Percentiles rank a stretch among this genome's conserved stretches.
Conservation (phyloP, 2,797 vertebrate genomes). For the Selene dorsalis region DNA sequence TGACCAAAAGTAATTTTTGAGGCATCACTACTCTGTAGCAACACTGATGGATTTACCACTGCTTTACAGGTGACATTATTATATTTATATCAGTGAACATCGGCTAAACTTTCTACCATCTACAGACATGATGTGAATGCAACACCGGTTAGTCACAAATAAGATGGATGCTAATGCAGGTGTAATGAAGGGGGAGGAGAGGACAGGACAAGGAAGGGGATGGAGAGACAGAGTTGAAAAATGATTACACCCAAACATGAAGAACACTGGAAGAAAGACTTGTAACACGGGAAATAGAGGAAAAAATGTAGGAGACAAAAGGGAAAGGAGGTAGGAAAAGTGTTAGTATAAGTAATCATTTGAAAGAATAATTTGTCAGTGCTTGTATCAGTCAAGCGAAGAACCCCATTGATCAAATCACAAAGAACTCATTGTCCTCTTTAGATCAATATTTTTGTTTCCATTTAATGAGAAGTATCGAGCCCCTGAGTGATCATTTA, state of each 20-base stretch:
- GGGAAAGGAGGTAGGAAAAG: neutral
- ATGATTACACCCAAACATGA: neutral
- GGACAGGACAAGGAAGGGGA: neutral
- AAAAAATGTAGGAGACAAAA: slow-evolving; percentile 1
- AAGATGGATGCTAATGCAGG: slow-evolving; percentile 23
- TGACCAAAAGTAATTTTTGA: slow-evolving; percentile 2
- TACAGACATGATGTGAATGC: slow-evolving; percentile 7
- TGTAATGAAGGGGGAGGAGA: slow-evolving; percentile 14
- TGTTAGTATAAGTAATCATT: slow-evolving; percentile 1
- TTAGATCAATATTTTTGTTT: slow-evolving; percentile 19
- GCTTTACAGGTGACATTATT: slow-evolving; percentile 9
- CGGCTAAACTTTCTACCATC: neutral
- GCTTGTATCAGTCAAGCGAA: slow-evolving; percentile 39
- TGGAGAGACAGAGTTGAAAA: neutral
- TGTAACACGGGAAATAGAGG: neutral
- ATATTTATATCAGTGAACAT: slow-evolving; percentile 16
- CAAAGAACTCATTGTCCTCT: slow-evolving; percentile 29
- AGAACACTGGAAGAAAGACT: neutral
- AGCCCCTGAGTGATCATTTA: too few species aligned
- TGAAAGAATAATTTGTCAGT: slow-evolving; percentile 12
- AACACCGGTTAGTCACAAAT: slow-evolving; percentile 14
- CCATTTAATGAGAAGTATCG: neutral
- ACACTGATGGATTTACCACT: slow-evolving; percentile 17
- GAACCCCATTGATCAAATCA: slow-evolving; percentile 45
- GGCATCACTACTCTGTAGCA: neutral